These are phyloP conservation scores for Drosophila novamexicana DNA, from an alignment of 1,140 invertebrate species.

Conservation along the genomic window DNA sequence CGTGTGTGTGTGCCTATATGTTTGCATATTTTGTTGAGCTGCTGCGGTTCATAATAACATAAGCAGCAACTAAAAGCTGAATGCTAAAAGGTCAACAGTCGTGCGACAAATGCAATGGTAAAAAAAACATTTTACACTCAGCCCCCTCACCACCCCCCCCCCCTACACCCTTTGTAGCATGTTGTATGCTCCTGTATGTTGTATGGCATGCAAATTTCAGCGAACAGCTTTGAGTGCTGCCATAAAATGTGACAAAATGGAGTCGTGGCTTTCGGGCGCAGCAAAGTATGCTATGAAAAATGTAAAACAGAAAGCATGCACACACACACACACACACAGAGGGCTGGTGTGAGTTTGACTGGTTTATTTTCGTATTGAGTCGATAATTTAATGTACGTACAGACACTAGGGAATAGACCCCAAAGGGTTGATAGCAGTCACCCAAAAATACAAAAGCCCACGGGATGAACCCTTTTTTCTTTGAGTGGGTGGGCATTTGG, in stretches of 20 bases:
- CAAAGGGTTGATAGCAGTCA: conserved; percentile 28
- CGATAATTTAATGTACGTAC: conserved; percentile 59
- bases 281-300: conserved; percentile 56
- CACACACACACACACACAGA: conserved; percentile 8
- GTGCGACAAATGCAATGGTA: conserved; percentile 14
- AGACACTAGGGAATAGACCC: conserved; percentile 37
- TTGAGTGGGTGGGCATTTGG: not conserved
- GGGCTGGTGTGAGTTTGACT: conserved; percentile 33
- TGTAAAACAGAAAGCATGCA: conserved; percentile 14
- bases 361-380: conserved; percentile 68
- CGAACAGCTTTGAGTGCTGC: conserved; percentile 51
- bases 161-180: not conserved
- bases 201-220: conserved; percentile 65
- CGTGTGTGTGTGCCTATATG: not conserved
- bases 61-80: conserved; percentile 36
- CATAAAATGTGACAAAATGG: conserved; percentile 59
- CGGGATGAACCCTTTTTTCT: conserved; percentile 20
- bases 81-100: conserved; percentile 28
- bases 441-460: conserved; percentile 8
- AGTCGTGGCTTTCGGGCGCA: conserved; percentile 47
- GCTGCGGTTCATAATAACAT: conserved; percentile 33
- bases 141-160: not conserved
- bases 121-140: not conserved
- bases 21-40: conserved; percentile 21
- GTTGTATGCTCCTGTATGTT: conserved; percentile 17